Percentiles rank a stretch among this genome's conserved stretches.
phyloP scores from a whole-genome alignment of 2,888 invertebrate genomes.

The Mesopsocus fuscifrons region DNA sequence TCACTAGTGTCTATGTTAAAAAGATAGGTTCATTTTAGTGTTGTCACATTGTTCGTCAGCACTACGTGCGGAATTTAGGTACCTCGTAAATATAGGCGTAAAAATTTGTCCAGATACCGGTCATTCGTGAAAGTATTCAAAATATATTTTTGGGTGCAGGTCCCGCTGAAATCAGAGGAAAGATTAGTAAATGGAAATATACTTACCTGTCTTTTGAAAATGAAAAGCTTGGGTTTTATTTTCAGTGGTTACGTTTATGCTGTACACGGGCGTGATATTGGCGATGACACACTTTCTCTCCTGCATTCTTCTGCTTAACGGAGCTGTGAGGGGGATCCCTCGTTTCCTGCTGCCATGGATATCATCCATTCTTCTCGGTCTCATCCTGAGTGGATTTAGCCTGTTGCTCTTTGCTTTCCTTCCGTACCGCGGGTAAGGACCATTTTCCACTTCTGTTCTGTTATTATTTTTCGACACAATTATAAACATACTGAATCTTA shows the following conservation, averaged over 20 bases:
- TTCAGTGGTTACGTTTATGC: constrained; percentile 25
- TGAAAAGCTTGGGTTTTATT: constrained; percentile 13
- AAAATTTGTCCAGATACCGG: too few relatives aligned
- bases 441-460: constrained; percentile 16
- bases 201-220: constrained; percentile 4
- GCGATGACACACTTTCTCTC: constrained; percentile 25
- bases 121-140: too few relatives aligned
- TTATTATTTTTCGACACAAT: constrained; percentile 14
- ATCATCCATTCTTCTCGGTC: constrained; percentile 23
- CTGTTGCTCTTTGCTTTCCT: constrained; percentile 18
- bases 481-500: too few relatives aligned
- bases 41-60: too few relatives aligned
- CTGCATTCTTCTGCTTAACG: constrained; percentile 25
- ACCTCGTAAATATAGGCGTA: too few relatives aligned
- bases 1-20: too few relatives aligned
- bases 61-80: too few relatives aligned
- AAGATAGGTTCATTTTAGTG: too few relatives aligned
- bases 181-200: neutral
- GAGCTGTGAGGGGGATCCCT: constrained; percentile 26
- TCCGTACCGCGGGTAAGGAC: constrained; percentile 11
- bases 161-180: too few relatives aligned
- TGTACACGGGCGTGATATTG: constrained; percentile 25
- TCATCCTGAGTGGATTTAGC: constrained; percentile 21
- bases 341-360: constrained; percentile 27
- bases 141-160: too few relatives aligned